Evolutionary conservation across 2,888 invertebrate species (phyloP).

Genomic region (Catocala sponsa): DNA sequence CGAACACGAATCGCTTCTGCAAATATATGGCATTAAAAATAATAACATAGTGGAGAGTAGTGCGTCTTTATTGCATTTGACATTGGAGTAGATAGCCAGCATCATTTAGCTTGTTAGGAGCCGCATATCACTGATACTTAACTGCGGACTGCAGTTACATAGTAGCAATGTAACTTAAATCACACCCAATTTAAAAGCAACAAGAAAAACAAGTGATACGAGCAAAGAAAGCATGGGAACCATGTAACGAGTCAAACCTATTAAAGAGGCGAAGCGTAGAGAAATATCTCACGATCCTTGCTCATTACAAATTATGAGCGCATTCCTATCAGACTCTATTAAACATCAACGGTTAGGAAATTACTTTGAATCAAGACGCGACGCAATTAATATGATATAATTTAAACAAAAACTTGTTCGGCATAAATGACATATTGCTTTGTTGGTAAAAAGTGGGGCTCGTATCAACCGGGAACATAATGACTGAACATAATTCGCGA

Average conservation of each 20-base stretch:
- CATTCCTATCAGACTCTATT: slow-evolving; percentile 80
- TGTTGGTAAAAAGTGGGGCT: slow-evolving; percentile 61
- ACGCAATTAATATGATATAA: slow-evolving; percentile 78
- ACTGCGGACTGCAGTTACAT: slow-evolving; percentile 56
- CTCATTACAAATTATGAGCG: slow-evolving; percentile 87
- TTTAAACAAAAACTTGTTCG: slow-evolving; percentile 72
- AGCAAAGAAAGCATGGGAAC: slow-evolving; percentile 80
- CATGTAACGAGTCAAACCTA: slow-evolving; percentile 80
- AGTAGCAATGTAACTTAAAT: slow-evolving; percentile 68
- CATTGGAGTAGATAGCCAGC: slow-evolving; percentile 43
- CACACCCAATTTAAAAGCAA: slow-evolving; percentile 70
- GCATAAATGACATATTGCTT: slow-evolving; percentile 78
- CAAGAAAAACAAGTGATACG: slow-evolving; percentile 56
- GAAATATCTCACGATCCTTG: slow-evolving; percentile 82
- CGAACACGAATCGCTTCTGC: slow-evolving; percentile 18
- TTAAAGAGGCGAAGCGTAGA: slow-evolving; percentile 82
- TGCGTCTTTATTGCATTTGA: slow-evolving; percentile 54
- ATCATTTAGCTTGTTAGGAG: slow-evolving; percentile 59
- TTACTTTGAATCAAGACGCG: slow-evolving; percentile 57
- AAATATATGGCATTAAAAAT: slow-evolving; percentile 34
- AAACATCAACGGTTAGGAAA: slow-evolving; percentile 69
- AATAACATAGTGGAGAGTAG: slow-evolving; percentile 33
- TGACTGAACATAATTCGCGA: slow-evolving; percentile 14
- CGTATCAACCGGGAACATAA: slow-evolving; percentile 37
- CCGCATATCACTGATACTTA: slow-evolving; percentile 59